Evolutionary conservation across 2,797 vertebrate species (phyloP).

Genomic region (Parauchenoglanis punctatus): DNA sequence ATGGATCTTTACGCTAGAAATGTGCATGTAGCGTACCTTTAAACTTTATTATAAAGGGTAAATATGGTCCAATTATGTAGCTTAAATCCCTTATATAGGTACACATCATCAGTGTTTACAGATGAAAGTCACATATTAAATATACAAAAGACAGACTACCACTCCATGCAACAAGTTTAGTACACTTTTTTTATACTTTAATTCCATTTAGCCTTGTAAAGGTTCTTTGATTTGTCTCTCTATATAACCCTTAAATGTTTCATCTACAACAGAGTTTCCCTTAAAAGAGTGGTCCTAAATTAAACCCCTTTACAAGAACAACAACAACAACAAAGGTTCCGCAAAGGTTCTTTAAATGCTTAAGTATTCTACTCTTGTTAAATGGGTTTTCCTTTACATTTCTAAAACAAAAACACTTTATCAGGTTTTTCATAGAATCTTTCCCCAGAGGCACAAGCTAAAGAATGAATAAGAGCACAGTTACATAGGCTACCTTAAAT

Average conservation of each 20-base stretch:
- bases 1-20: not conserved
- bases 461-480: not conserved
- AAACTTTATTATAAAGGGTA: not conserved
- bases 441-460: not conserved
- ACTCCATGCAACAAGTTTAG: not conserved
- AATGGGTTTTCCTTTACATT: not conserved
- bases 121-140: not conserved
- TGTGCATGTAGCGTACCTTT: not conserved
- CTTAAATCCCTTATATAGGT: not conserved
- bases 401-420: not conserved
- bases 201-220: not conserved
- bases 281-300: not conserved
- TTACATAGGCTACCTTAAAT: not conserved
- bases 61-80: not conserved
- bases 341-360: not conserved
- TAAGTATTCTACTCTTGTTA: not conserved
- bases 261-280: not conserved
- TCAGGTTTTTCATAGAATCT: not conserved
- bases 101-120: too few species aligned
- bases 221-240: not conserved
- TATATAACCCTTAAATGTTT: not conserved
- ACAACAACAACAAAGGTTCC: not conserved
- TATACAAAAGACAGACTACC: not conserved
- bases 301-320: not conserved
- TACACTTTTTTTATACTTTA: not conserved